A percentile compares a stretch with the other conserved stretches of the same genome.
These are phyloP conservation scores for Nymphalis c-album DNA, from an alignment of 2,888 invertebrate genomes.

Conservation along the genomic window DNA sequence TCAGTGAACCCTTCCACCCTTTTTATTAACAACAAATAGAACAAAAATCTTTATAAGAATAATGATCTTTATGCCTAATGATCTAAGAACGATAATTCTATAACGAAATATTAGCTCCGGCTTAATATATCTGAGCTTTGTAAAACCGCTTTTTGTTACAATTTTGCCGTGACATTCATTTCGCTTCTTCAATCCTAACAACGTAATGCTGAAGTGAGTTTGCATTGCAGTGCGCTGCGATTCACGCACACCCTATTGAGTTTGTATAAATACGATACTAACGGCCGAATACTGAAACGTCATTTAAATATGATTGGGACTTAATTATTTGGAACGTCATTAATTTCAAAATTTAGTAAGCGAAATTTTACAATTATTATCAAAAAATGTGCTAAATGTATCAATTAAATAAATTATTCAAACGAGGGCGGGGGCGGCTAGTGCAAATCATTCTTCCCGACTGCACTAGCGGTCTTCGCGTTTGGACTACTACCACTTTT, in stretches of 20 bases:
- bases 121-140: slow-evolving; percentile 16
- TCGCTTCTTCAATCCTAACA: slow-evolving; percentile 40
- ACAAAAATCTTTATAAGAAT: slow-evolving; percentile 8
- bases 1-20: slow-evolving; percentile 68
- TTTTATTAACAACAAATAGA: slow-evolving; percentile 51
- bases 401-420: too few relatives aligned
- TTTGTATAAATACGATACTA: too few relatives aligned
- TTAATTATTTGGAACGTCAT: too few relatives aligned
- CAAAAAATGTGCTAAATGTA: too few relatives aligned
- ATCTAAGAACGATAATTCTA: slow-evolving; percentile 19
- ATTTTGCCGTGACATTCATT: slow-evolving; percentile 45
- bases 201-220: slow-evolving; percentile 33
- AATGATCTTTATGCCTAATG: slow-evolving; percentile 15
- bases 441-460: too few relatives aligned
- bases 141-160: slow-evolving; percentile 34
- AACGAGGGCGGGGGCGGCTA: too few relatives aligned
- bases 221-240: not conserved
- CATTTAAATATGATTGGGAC: too few relatives aligned
- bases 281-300: too few relatives aligned
- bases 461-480: too few relatives aligned
- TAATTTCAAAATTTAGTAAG: too few relatives aligned
- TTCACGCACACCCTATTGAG: not conserved
- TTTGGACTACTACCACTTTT: too few relatives aligned
- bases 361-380: too few relatives aligned
- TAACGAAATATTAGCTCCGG: slow-evolving; percentile 2